Percentiles rank a stretch among this genome's conserved stretches.
Conservation (phyloP, 2,888 invertebrate genomes). For the Diachrysia chrysitis region DNA sequence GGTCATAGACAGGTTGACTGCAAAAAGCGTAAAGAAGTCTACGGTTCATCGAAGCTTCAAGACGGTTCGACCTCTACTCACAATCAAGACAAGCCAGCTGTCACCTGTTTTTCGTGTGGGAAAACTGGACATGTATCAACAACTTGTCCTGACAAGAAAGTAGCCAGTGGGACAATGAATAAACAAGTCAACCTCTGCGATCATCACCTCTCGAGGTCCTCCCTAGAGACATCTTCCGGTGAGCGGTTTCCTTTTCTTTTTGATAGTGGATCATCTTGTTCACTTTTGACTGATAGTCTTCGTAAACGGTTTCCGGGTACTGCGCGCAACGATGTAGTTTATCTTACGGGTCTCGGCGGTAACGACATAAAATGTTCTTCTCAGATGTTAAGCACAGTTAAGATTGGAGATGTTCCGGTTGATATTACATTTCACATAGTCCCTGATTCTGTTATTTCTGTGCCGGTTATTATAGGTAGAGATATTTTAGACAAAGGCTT, state of each 20-base stretch:
- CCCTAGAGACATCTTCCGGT: constrained; percentile 43
- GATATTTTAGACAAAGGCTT: constrained; percentile 13
- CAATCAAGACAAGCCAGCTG: too few relatives aligned
- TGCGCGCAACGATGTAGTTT: constrained; percentile 39
- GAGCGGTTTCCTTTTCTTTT: constrained; percentile 48
- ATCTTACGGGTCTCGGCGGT: constrained; percentile 43
- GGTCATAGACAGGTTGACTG: background rate
- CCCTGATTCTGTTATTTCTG: background rate
- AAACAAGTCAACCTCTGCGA: constrained; percentile 10
- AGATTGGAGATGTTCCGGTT: background rate
- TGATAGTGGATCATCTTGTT: constrained; percentile 56
- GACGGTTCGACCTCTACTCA: too few relatives aligned
- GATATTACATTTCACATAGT: constrained; percentile 3
- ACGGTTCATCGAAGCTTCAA: too few relatives aligned
- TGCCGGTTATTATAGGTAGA: constrained; percentile 11
- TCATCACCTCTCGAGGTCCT: constrained; percentile 6
- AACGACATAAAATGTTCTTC: background rate
- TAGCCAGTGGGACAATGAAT: background rate
- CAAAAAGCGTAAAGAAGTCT: background rate
- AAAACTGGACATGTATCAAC: background rate
- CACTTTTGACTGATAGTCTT: constrained; percentile 41
- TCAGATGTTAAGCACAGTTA: background rate
- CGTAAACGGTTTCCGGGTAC: constrained; percentile 22
- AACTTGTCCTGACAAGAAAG: background rate
- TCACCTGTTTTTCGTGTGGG: constrained; percentile 7